phyloP scores from a whole-genome alignment of 2,113 vertebrate genomes.

The Phoenicopterus ruber region DNA sequence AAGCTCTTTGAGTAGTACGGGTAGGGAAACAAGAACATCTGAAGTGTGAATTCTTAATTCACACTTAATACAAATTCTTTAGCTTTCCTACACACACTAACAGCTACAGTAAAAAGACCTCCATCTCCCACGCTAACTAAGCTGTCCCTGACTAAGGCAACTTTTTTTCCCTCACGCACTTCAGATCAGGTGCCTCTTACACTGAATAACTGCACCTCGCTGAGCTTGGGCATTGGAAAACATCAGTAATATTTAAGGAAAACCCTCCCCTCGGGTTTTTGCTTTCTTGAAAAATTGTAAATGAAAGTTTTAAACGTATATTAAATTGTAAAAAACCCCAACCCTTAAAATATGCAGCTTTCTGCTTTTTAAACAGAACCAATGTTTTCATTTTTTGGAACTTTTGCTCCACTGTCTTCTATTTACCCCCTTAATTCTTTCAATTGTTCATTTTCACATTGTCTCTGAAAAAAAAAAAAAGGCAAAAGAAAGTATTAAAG shows the following conservation, averaged over 20 bases:
- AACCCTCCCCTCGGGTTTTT: background rate
- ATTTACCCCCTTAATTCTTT: background rate
- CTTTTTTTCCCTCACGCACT: background rate
- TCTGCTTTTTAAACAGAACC: background rate
- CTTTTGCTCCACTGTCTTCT: background rate
- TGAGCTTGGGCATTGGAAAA: background rate
- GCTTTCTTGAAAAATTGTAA: background rate
- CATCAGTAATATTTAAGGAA: background rate
- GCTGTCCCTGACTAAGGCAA: background rate
- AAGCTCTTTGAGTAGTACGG: background rate
- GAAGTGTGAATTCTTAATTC: background rate
- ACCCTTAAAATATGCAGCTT: background rate
- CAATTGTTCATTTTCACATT: background rate
- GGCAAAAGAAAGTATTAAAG: background rate
- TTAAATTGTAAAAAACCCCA: background rate
- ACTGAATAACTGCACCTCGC: background rate
- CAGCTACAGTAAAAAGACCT: background rate
- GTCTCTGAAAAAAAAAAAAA: background rate
- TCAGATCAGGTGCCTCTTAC: background rate
- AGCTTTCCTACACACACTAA: background rate
- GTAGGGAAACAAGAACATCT: background rate
- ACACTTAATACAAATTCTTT: background rate
- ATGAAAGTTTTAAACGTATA: background rate
- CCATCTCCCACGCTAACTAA: background rate
- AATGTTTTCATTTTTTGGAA: background rate